These are phyloP conservation scores for Carterocephalus palaemon DNA, from an alignment of 2,888 invertebrate species.

Conservation along the genomic window DNA sequence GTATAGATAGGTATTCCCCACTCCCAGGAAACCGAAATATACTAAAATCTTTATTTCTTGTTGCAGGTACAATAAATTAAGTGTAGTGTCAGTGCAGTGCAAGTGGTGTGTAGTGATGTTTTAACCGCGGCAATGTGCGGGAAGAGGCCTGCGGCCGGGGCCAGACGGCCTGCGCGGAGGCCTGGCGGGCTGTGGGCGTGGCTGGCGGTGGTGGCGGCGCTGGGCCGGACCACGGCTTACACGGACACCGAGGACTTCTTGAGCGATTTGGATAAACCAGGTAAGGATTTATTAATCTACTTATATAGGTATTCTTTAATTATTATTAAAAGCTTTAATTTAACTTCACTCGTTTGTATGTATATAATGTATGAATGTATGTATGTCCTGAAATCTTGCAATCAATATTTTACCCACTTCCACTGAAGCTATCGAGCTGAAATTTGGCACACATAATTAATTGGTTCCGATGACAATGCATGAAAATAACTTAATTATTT, in stretches of 20 bases:
- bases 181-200: conserved; percentile 58
- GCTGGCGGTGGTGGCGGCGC: conserved; percentile 65
- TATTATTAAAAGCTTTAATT: no score
- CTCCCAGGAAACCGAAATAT: not conserved
- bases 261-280: conserved; percentile 81
- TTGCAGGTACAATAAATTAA: conserved; percentile 36
- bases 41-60: conserved; percentile 14
- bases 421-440: no score
- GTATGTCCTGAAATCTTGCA: no score
- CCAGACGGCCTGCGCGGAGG: conserved; percentile 32
- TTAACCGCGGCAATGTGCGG: conserved; percentile 40
- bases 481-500: no score
- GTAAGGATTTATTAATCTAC: no score
- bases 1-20: not conserved
- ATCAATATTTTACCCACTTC: no score
- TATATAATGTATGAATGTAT: no score
- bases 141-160: not conserved
- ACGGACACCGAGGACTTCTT: conserved; percentile 79
- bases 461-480: no score
- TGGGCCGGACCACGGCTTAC: conserved; percentile 68
- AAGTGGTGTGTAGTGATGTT: conserved; percentile 49
- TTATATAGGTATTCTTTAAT: no score
- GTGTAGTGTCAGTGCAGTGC: conserved; percentile 42
- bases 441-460: no score
- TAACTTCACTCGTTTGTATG: no score